Conservation (phyloP, 2,888 invertebrate species). For the Lithophane ornitopus region DNA sequence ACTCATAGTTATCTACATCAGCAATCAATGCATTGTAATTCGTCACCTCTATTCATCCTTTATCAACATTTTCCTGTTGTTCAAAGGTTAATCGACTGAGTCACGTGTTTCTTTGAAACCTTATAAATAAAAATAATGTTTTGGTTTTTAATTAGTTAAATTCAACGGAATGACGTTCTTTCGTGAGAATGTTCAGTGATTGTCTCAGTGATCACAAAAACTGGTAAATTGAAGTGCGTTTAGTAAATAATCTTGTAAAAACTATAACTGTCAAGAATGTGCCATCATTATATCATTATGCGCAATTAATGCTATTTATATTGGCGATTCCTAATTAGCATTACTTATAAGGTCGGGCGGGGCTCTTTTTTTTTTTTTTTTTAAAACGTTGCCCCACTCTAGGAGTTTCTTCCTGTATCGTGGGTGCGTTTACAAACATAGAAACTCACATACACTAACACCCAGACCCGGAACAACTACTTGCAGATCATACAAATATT, state of each 20-base stretch:
- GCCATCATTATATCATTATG: background rate
- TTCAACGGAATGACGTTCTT: background rate
- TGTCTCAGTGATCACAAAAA: constrained; percentile 14
- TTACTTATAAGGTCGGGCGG: too few relatives aligned
- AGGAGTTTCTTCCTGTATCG: too few relatives aligned
- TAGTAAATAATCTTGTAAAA: background rate
- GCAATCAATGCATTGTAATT: background rate
- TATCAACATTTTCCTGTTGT: background rate
- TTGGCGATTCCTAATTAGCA: background rate
- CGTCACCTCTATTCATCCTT: background rate
- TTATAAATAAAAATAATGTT: background rate
- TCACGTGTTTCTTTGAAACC: background rate
- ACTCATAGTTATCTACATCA: background rate
- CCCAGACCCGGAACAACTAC: too few relatives aligned
- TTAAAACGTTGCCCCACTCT: too few relatives aligned
- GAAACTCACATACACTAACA: too few relatives aligned
- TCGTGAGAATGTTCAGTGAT: constrained; percentile 18
- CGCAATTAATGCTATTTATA: background rate
- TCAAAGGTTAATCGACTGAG: background rate
- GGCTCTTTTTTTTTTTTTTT: too few relatives aligned
- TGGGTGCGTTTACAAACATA: too few relatives aligned
- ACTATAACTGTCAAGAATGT: too few relatives aligned
- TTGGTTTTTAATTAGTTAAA: background rate
- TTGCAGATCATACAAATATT: too few relatives aligned
- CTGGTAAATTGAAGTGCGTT: background rate